Percentiles rank a stretch among this genome's conserved stretches.
Conservation (phyloP, 2,113 vertebrate genomes). For the Podilymbus podiceps region DNA sequence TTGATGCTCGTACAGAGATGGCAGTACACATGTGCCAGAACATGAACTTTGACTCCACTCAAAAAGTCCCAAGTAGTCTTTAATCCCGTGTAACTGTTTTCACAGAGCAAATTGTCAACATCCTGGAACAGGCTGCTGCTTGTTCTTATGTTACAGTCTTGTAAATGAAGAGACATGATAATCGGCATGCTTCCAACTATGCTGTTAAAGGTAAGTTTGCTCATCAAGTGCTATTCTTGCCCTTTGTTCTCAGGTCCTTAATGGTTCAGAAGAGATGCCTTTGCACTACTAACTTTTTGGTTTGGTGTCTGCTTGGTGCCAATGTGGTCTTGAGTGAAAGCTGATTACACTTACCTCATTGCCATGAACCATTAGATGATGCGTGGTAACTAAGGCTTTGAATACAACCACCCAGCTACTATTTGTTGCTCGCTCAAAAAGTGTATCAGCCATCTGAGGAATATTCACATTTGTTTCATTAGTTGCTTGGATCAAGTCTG, state of each 20-base stretch:
- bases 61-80: not conserved
- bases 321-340: not conserved
- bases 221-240: not conserved
- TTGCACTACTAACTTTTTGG: not conserved
- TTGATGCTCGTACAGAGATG: not conserved
- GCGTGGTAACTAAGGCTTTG: conserved; percentile 97
- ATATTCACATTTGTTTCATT: conserved; percentile 99
- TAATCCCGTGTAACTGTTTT: not conserved
- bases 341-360: conserved; percentile 84
- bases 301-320: not conserved
- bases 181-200: not conserved
- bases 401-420: conserved; percentile 99
- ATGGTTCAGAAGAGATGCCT: not conserved
- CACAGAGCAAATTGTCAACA: not conserved
- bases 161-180: not conserved
- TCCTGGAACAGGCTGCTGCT: not conserved
- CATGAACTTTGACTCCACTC: not conserved
- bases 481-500: conserved; percentile 97
- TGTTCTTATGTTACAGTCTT: not conserved
- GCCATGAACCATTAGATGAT: conserved; percentile 98
- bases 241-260: not conserved
- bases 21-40: not conserved
- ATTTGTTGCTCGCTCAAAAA: conserved; percentile 95
- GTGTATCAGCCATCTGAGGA: conserved; percentile 95
- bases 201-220: not conserved